Evolutionary conservation across 2,113 vertebrate genomes (phyloP), one percentile per base, ranked within the genome.

Genomic region (Thalassoma bifasciatum): DNA sequence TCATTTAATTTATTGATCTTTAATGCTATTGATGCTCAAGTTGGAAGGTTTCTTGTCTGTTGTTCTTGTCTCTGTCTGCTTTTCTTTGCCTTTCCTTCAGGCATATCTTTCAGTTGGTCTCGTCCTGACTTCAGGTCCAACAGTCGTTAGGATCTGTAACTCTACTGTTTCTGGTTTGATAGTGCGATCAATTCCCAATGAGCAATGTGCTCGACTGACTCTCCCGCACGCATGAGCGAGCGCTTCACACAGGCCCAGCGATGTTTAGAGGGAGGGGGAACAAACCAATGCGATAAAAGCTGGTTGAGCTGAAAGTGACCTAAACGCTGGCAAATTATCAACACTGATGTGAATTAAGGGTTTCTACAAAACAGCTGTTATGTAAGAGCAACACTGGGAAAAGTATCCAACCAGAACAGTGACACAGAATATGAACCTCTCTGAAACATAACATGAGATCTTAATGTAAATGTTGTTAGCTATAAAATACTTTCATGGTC

Each of bases 111-210:
- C 7, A 46, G 17, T 16, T 2, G 44, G 6, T 5, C 14, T 17
- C 4, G 44, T 30, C 6, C 30, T 30, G 17, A n/a, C 46, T 60
- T 2, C 40, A 52, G 46, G 24, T 47, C 22, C n/a, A 34, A 23
- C 46, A 54, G 14, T 36, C 10, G 22, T 72, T 74, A 67, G 14
- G 57, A 57, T 75, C 62, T 80, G 44, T n/a, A n/a, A n/a, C 66
- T 47, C 21, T 49, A n/a, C n/a, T n/a, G 26, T 17, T 19, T 44
- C 42, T 49, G 47, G 16, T 73, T 75, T 24, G 49, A 53, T 40
- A 22, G 16, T 66, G 16, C 56, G 73, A 82, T 91, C 85, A 58
- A 72, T 89, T 77, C 37, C 59, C 62, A 58, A 57, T 60, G 47
- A 72, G 49, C 46, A 79, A 16, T 68, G 56, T 53, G 36, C 22